phyloP scores from a whole-genome alignment of 2,888 invertebrate species.

The Laspeyria flexula region DNA sequence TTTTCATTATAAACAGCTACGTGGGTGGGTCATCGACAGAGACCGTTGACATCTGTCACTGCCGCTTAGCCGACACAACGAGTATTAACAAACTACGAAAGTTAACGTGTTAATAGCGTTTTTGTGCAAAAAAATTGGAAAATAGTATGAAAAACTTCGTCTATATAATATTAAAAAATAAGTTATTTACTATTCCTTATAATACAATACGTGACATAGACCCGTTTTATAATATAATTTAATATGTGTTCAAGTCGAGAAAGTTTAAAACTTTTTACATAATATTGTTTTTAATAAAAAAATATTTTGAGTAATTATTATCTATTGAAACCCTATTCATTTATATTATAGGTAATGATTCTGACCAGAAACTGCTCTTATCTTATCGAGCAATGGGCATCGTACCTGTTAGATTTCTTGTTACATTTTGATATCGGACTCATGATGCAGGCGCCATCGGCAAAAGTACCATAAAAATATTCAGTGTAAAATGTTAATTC shows the following conservation, averaged over 20 bases:
- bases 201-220: no score
- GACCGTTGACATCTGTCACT: constrained; percentile 57
- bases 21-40: constrained; percentile 29
- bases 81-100: constrained; percentile 9
- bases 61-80: constrained; percentile 39
- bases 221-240: no score
- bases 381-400: constrained; percentile 11
- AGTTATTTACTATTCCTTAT: no score
- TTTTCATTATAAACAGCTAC: constrained; percentile 17
- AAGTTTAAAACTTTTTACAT: no score
- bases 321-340: no score
- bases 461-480: neutral
- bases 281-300: no score
- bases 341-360: no score
- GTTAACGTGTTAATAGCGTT: constrained; percentile 11
- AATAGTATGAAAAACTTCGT: neutral
- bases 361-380: no score
- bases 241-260: no score
- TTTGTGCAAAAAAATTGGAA: neutral
- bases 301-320: no score
- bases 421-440: constrained; percentile 13
- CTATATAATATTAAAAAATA: neutral
- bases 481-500: neutral
- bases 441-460: constrained; percentile 2
- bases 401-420: constrained; percentile 5